Evolutionary conservation across 2,113 vertebrate species (phyloP), one percentile per base, ranked within the genome.

Genomic region (Charina bottae): DNA sequence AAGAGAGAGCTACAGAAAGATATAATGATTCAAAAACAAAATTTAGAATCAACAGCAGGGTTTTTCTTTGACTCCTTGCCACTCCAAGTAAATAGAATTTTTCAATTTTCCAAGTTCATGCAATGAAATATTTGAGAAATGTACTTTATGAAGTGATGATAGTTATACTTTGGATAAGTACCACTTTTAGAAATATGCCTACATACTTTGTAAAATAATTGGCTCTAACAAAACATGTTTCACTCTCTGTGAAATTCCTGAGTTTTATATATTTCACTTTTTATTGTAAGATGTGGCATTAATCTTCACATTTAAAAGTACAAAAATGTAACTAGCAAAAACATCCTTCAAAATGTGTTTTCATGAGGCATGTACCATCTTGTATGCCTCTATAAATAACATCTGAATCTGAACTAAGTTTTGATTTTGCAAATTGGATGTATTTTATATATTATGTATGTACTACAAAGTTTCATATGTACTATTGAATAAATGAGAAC

Each of bases 281-380:
- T 87, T 91, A 56, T 92, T 91, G 33, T 7, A 90, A 60, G 28
- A 13, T 6, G 19, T 49, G 3, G 6, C 68, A 94, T 83, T 85
- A 23, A 53, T 94, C 23, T 90, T 93, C 6, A 86, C 13, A 55
- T 90, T 53, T 93, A 0, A 55, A 87, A 90, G 10, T 59, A 87
- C 72, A 93, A 88, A 92, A 78, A n/a, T 93, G 19, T 83, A 93
- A 92, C 53, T 92, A 7, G 17, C 26, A 85, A 93, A 95, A 95
- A 56, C 23, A 91, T 1, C 91, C 42, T 78, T 95, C 85, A 92
- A 83, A 15, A 10, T 90, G 92, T 95, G 37, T 93, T 95, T 90
- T 26, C 89, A 93, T 93, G 92, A 62, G 6, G 62, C 23, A 93
- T 56, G 8, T 92, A 85, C 10, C 68, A 24, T 68, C 87, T 55